Conservation (phyloP, 2,797 vertebrate species). For the Megalops cyprinoides region DNA sequence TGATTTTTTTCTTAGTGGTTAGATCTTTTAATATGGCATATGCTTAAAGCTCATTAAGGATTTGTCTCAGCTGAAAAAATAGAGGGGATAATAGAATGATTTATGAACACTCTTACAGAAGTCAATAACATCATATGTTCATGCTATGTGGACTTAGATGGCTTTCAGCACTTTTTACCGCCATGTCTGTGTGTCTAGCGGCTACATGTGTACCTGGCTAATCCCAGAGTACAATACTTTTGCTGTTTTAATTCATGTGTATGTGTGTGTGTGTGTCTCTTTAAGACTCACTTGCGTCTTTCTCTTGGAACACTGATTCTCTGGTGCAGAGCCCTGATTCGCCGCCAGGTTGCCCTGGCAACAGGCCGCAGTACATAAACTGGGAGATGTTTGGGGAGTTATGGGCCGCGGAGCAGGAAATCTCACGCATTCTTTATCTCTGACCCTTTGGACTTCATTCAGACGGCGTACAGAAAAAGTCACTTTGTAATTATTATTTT, state of each 20-base stretch:
- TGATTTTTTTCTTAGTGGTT: background rate
- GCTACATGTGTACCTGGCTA: background rate
- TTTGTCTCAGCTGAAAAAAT: constrained; percentile 29
- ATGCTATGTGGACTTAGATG: background rate
- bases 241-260: constrained; percentile 33
- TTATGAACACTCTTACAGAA: constrained; percentile 15
- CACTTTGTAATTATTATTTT: constrained; percentile 34
- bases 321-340: constrained; percentile 52
- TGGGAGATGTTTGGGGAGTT: constrained; percentile 63
- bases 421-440: constrained; percentile 77
- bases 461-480: constrained; percentile 39
- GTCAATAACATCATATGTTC: background rate
- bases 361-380: constrained; percentile 65
- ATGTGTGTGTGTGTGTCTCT: constrained; percentile 35
- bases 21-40: constrained; percentile 11
- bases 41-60: constrained; percentile 19
- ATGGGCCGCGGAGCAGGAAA: constrained; percentile 72
- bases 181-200: background rate
- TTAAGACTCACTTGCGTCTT: constrained; percentile 44
- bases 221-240: constrained; percentile 12
- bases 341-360: constrained; percentile 69
- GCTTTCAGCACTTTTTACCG: constrained; percentile 15
- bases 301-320: constrained; percentile 41
- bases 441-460: constrained; percentile 51
- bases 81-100: constrained; percentile 15